Base-by-base conservation (phyloP, 2,888 invertebrate genomes). In the Drosophila melanosoma region DNA sequence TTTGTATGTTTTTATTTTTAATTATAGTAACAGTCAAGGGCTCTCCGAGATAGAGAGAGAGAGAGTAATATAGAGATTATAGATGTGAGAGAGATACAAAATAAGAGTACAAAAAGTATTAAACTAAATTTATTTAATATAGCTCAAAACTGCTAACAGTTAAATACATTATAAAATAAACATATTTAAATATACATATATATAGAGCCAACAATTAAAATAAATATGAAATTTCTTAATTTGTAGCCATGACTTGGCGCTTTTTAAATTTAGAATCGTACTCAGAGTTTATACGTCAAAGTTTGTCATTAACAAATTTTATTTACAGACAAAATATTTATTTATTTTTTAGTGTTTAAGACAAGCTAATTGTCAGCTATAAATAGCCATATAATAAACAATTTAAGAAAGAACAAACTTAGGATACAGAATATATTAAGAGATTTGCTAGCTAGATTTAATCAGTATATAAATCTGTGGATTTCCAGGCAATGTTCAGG, bases 1-100 rank as follows among this genome's bases (percentile, higher is more conserved):
- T 51, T 20, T 56, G 58, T 65, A n/a, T 15, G 7, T 49, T 36
- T 53, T 54, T 35, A 35, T 58, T 23, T 35, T 26, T 49, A n/a
- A 59, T 42, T 59, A 51, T 20, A 45, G 45, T 33, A 45, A 51
- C n/a, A 29, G 17, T n/a, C n/a, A n/a, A n/a, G n/a, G n/a, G n/a
- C n/a, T n/a, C n/a, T n/a, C 15, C 12, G 12, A 15, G 7, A 3
- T 7, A 7, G 12, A 45, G 20, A 23, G 45, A 20, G 6, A 20
- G 20, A 20, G 10, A 20, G n/a, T 6, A n/a, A 17, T 4, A 1
- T 7, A 23, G 65, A n/a, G 52, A 40, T 62, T 40, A 26, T 4
- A n/a, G 15, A 38, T 48, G 11, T 12, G 51, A 38, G 29, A 5
- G 15, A 51, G 12, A 8, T 35, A 23, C 3, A 45, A n/a, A 26